These are phyloP conservation scores for Bubalus kerabau DNA, from an alignment of 2,113 vertebrate genomes.

Conservation along the genomic window DNA sequence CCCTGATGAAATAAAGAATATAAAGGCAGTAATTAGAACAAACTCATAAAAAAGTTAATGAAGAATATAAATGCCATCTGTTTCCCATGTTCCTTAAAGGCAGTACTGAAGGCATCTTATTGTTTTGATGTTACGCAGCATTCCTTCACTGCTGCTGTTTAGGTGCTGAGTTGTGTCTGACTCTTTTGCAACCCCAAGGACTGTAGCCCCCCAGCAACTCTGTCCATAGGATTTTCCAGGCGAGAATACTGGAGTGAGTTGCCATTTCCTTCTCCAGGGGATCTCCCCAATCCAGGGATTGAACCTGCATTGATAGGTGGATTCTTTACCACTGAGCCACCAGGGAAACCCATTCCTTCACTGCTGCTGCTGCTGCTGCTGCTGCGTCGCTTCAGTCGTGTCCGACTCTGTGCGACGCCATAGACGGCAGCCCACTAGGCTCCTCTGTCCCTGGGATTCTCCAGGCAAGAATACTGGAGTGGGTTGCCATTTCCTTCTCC, in stretches of 20 bases:
- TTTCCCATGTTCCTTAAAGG: not conserved
- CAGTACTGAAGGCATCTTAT: not conserved
- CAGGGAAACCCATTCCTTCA: not conserved
- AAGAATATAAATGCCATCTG: not conserved
- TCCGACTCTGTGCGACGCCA: no score
- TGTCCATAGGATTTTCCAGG: not conserved
- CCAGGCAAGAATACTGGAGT: no score
- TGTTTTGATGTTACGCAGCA: not conserved
- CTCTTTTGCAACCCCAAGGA: not conserved
- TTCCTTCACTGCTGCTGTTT: not conserved
- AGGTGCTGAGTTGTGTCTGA: not conserved
- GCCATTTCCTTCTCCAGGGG: not conserved
- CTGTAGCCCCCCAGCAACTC: not conserved
- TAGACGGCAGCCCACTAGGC: no score
- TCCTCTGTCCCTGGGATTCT: no score
- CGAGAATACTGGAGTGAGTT: not conserved
- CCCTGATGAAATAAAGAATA: not conserved
- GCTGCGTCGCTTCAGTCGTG: no score
- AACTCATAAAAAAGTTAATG: not conserved
- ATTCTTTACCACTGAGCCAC: not conserved
- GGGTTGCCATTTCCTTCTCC: no score
- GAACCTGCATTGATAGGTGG: not conserved
- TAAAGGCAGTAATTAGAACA: not conserved
- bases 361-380: not conserved
- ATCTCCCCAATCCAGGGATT: not conserved